A percentile compares a stretch with the other conserved stretches of the same genome.
These are phyloP conservation scores for Mallateleia sp. DNA, from an alignment of 2,888 invertebrate species.

Conservation along the genomic window DNA sequence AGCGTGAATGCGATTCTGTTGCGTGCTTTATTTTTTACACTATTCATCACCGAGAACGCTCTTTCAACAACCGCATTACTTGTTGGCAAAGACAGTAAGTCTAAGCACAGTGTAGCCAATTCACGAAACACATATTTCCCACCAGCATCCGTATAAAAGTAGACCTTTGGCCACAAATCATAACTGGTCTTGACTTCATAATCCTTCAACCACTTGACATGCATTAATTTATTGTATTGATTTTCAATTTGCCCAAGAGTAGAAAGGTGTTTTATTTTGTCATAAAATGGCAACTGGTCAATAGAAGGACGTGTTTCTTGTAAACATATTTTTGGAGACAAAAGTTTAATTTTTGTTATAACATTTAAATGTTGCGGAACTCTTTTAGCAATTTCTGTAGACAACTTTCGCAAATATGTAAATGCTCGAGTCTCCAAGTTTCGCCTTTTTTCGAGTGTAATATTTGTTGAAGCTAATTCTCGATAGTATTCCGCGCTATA, in stretches of 20 bases:
- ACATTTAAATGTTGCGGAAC: conserved; percentile 43
- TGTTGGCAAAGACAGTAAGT: conserved; percentile 54
- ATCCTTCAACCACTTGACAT: conserved; percentile 24
- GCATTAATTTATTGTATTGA: conserved; percentile 43
- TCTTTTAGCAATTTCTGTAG: conserved; percentile 30
- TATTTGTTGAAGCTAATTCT: conserved; percentile 5
- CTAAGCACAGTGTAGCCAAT: conserved; percentile 40
- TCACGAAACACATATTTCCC: conserved; percentile 52
- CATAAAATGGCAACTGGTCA: conserved; percentile 36
- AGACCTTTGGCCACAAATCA: conserved; percentile 54
- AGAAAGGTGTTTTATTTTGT: conserved; percentile 11
- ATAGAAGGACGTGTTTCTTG: conserved; percentile 44
- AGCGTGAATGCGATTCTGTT: conserved; percentile 51
- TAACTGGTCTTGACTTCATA: conserved; percentile 22
- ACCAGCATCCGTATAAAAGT: conserved; percentile 57
- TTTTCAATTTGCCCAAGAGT: conserved; percentile 40
- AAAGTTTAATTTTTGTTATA: conserved; percentile 13
- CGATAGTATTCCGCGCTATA: conserved; percentile 24
- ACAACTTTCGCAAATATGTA: conserved; percentile 8
- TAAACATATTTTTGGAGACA: conserved; percentile 52
- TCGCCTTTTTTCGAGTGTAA: too few species aligned
- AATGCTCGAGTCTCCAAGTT: too few species aligned
- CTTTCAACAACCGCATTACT: conserved; percentile 72
- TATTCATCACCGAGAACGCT: conserved; percentile 69
- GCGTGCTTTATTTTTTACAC: conserved; percentile 51